Evolutionary conservation across 2,888 invertebrate species (phyloP), one percentile per base, ranked within the genome.

Genomic region (Osedax fenrisi): DNA sequence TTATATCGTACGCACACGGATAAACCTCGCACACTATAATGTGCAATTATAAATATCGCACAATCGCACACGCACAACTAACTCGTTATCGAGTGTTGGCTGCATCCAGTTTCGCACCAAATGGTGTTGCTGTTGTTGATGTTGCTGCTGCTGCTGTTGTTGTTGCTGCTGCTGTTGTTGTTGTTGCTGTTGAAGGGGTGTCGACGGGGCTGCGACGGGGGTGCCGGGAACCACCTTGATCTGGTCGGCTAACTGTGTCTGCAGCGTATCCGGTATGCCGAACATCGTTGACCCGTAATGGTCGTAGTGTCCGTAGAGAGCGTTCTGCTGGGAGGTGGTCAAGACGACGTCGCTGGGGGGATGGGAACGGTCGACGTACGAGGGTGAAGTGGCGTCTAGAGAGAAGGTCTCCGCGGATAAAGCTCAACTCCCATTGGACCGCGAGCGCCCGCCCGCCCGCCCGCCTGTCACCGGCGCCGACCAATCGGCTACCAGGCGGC

Each of bases 21-120:
- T n/a, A n/a, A n/a, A n/a, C n/a, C n/a, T n/a, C n/a, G n/a, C n/a
- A n/a, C n/a, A n/a, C n/a, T n/a, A n/a, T n/a, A n/a, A n/a, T n/a
- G n/a, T n/a, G n/a, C n/a, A n/a, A n/a, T n/a, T n/a, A n/a, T n/a
- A n/a, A n/a, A n/a, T n/a, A n/a, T n/a, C n/a, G n/a, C n/a, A n/a
- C n/a, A n/a, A n/a, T n/a, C n/a, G n/a, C n/a, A n/a, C n/a, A n/a
- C n/a, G n/a, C n/a, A n/a, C 41, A 72, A 75, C 74, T 23, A 70
- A 69, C 10, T 74, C 75, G 21, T 83, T 81, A 70, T 81, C 81
- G 3, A 82, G 80, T 26, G 83, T 75, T 17, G 25, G 82, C 79
- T 84, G 83, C 83, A 84, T 84, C 83, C 83, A 84, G 79, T 82
- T 83, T 75, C 83, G 77, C n/a, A 83, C 82, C 10, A 41, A 17